A percentile compares a stretch with the other conserved stretches of the same genome.
Evolutionary conservation across 2,113 vertebrate species (phyloP).

Genomic region (Stegostoma tigrinum): DNA sequence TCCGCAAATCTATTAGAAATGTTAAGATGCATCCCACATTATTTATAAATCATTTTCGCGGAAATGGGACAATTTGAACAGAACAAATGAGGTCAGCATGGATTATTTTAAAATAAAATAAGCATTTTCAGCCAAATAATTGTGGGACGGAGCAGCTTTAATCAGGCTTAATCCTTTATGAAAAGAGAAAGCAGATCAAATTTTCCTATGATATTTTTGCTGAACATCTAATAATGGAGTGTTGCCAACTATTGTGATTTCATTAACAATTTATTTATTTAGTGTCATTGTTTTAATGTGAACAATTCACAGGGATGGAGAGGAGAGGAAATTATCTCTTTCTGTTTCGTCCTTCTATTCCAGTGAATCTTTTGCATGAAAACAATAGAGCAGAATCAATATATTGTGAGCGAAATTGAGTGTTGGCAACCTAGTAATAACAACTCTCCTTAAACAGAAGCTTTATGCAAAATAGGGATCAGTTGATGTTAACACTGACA

Average conservation of each 20-base stretch:
- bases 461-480: background rate
- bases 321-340: background rate
- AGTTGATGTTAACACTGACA: background rate
- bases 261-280: conserved; percentile 25
- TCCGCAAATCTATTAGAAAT: background rate
- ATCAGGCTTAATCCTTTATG: conserved; percentile 28
- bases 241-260: conserved; percentile 22
- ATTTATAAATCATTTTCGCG: background rate
- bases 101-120: conserved; percentile 29
- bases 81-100: conserved; percentile 25
- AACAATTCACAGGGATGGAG: conserved; percentile 10
- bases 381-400: conserved; percentile 5
- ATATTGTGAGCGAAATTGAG: background rate
- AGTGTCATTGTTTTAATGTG: conserved; percentile 26
- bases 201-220: conserved; percentile 26
- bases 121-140: conserved; percentile 32
- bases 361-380: conserved; percentile 17
- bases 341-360: conserved; percentile 6
- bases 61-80: conserved; percentile 28
- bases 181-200: conserved; percentile 34
- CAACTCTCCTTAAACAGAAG: background rate
- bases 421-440: background rate
- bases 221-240: conserved; percentile 2
- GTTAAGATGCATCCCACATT: conserved; percentile 1
- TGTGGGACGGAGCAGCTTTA: conserved; percentile 9